Evolutionary conservation across 2,888 invertebrate species (phyloP), one percentile per base, ranked within the genome.

Genomic region (Drosophila sordidapex): DNA sequence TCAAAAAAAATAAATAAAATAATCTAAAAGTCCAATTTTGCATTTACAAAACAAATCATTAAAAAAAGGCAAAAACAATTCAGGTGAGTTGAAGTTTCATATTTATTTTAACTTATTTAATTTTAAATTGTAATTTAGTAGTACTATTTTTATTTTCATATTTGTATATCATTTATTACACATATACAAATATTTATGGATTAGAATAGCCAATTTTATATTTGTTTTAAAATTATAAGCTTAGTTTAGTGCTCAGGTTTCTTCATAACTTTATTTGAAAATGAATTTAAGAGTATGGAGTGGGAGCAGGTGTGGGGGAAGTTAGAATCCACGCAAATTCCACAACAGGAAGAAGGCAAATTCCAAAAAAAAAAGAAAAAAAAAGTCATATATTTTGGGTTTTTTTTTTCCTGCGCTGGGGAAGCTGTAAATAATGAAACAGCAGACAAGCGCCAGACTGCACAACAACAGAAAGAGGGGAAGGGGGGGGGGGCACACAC

Each of bases 341-440:
- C 31, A 21, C 56, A 38, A 10, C 27, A 31, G 4, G 3, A 40
- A 29, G 25, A 62, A 31, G 58, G 53, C 31, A 62, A 70, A 64
- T 52, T 63, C 31, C 27, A 33, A 49, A 67, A 57, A 36, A 36
- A 35, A 53, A 36, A 25, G 7, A 53, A 8, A 56, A 56, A 27
- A 27, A 29, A 29, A 29, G 29, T 7, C 1, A 7, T 29, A 29
- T 29, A 7, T 29, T 7, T 29, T 29, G 29, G 0, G 1, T 11
- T 25, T 46, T 56, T 46, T 46, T 56, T 43, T 33, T 21, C 11
- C 21, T 27, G 7, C 65, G 54, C 38, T 51, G 67, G 81, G 81
- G 81, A 87, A 76, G 88, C 83, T 87, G 87, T 87, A 87, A 89
- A 89, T 87, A 87, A 85, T 85, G 70, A 68, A 86, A 76, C 80